Evolutionary conservation across 2,888 invertebrate genomes (phyloP).

Genomic region (Melanostoma scalare): DNA sequence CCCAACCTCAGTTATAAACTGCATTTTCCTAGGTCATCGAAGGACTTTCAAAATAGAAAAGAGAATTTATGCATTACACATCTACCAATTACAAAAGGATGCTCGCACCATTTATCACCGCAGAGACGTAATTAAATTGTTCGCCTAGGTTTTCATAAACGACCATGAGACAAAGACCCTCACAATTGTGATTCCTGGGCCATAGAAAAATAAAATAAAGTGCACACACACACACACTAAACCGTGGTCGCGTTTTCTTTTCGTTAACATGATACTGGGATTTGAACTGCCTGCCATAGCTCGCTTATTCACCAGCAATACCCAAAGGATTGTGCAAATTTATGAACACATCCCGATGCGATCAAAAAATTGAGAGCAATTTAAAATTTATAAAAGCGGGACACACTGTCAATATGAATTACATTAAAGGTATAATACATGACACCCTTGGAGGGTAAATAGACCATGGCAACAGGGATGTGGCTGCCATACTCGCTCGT

Average conservation of each 20-base stretch:
- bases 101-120: conserved; percentile 58
- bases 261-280: conserved; percentile 48
- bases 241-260: conserved; percentile 23
- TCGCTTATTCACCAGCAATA: conserved; percentile 4
- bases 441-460: conserved; percentile 10
- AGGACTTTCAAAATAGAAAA: conserved; percentile 29
- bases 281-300: conserved; percentile 41
- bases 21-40: conserved; percentile 52
- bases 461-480: conserved; percentile 27
- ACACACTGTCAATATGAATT: conserved; percentile 58
- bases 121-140: conserved; percentile 68
- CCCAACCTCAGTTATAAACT: conserved; percentile 50
- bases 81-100: conserved; percentile 58
- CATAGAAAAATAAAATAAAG: conserved; percentile 56
- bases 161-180: conserved; percentile 68
- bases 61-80: conserved; percentile 33
- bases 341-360: conserved; percentile 51
- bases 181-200: conserved; percentile 31
- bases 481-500: conserved; percentile 22
- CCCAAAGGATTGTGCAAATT: conserved; percentile 52
- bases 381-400: conserved; percentile 64
- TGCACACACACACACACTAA: conserved; percentile 10
- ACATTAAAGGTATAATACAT: conserved; percentile 34
- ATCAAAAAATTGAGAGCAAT: conserved; percentile 37
- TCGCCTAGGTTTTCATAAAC: conserved; percentile 62